Conservation (phyloP, 2,888 invertebrate species). For the Ptychoptera albimana region DNA sequence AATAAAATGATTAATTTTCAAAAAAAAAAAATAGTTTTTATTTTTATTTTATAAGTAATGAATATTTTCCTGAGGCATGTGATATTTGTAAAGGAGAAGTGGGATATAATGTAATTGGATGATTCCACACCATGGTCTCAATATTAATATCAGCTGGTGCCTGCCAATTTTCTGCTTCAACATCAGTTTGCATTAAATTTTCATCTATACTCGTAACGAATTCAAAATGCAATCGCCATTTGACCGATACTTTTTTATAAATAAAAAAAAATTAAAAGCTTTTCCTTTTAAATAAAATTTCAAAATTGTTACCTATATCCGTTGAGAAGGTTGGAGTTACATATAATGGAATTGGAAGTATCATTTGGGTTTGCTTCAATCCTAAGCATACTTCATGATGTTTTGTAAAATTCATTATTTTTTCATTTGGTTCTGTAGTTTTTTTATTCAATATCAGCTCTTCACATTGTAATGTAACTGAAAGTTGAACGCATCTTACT, state of each 20-base stretch:
- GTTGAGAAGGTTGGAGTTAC: conserved; percentile 93
- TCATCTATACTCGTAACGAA: conserved; percentile 76
- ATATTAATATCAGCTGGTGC: conserved; percentile 77
- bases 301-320: conserved; percentile 46
- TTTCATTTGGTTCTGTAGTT: conserved; percentile 25
- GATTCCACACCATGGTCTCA: conserved; percentile 98
- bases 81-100: conserved; percentile 72
- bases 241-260: conserved; percentile 60
- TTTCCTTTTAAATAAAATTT: conserved; percentile 1
- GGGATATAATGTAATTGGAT: conserved; percentile 86
- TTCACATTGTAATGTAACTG: conserved; percentile 91
- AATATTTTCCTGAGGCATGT: conserved; percentile 32
- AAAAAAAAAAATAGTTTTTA: neutral
- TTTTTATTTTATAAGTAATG: conserved; percentile 9
- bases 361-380: conserved; percentile 70
- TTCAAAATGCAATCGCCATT: conserved; percentile 94
- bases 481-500: conserved; percentile 80
- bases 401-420: conserved; percentile 65
- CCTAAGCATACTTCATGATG: conserved; percentile 89
- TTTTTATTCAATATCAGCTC: conserved; percentile 39
- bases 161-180: conserved; percentile 52
- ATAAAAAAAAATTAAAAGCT: conserved; percentile 18
- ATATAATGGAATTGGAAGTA: conserved; percentile 85
- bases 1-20: neutral
- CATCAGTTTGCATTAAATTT: conserved; percentile 39